Evolutionary conservation across 1,140 invertebrate species (phyloP).

Genomic region (Penaeus chinensis): DNA sequence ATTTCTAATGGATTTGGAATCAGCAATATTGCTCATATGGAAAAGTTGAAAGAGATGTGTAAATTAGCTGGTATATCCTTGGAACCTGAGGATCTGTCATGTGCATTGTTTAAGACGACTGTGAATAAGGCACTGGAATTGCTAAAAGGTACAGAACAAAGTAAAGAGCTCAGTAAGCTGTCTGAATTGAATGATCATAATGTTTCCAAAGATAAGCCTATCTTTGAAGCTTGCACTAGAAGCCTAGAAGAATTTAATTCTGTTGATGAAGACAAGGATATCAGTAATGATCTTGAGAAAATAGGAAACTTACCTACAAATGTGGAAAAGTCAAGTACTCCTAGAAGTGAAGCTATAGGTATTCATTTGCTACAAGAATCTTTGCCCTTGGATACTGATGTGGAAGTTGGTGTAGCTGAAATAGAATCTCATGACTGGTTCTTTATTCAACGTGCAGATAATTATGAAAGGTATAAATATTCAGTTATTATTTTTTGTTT

Average conservation of each 20-base stretch:
- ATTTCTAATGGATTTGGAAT: slow-evolving; percentile 36
- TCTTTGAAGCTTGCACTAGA: too few relatives aligned
- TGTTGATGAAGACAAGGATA: too few relatives aligned
- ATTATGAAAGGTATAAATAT: slow-evolving; percentile 6
- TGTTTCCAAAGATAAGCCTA: too few relatives aligned
- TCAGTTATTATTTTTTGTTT: not conserved
- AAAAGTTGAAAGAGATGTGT: slow-evolving; percentile 32
- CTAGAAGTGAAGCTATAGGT: too few relatives aligned
- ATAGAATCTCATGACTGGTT: slow-evolving; percentile 29
- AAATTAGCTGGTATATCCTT: slow-evolving; percentile 13
- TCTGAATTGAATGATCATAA: too few relatives aligned
- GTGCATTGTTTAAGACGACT: not conserved
- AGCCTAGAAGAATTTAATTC: too few relatives aligned
- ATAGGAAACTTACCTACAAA: too few relatives aligned
- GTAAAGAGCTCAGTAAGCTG: too few relatives aligned
- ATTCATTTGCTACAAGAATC: not conserved
- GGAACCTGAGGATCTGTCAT: slow-evolving; percentile 11
- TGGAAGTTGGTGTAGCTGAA: slow-evolving; percentile 22
- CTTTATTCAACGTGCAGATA: slow-evolving; percentile 38
- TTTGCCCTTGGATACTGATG: slow-evolving; percentile 16
- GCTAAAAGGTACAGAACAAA: too few relatives aligned
- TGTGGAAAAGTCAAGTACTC: too few relatives aligned
- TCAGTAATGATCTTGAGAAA: too few relatives aligned
- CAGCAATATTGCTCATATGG: slow-evolving; percentile 40
- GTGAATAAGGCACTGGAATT: not conserved